phyloP scores from a whole-genome alignment of 2,113 vertebrate species.

The Orthonyx spaldingii region DNA sequence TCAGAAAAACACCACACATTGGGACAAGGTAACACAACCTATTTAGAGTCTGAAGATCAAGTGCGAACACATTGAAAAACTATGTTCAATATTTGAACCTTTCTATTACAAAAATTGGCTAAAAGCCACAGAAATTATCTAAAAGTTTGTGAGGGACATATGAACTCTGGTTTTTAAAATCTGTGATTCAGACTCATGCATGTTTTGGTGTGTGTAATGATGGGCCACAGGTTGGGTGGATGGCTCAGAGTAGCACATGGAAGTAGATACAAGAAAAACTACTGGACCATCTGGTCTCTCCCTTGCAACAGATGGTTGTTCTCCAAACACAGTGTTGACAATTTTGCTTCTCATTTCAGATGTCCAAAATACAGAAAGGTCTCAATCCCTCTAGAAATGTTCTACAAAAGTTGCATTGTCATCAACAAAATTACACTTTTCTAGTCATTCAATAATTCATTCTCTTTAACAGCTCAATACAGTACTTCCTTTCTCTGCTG shows the following conservation, averaged over 20 bases:
- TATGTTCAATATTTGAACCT: neutral
- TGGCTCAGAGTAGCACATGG: neutral
- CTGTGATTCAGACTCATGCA: neutral
- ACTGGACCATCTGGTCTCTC: neutral
- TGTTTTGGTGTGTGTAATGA: neutral
- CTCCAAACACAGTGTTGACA: neutral
- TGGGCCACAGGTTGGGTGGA: fast-evolving
- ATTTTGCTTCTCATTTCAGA: neutral
- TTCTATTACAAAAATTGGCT: neutral
- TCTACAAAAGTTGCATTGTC: neutral
- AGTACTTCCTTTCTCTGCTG: neutral
- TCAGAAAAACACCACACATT: neutral
- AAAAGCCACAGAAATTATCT: neutral
- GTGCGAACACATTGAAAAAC: neutral
- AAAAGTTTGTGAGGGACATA: neutral
- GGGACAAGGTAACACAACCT: neutral
- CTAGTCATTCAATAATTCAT: neutral
- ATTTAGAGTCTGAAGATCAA: neutral
- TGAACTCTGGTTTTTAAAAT: neutral
- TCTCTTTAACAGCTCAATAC: neutral
- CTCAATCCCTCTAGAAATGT: neutral
- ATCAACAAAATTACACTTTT: neutral
- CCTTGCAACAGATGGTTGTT: neutral
- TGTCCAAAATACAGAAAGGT: neutral
- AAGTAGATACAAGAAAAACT: neutral